Evolutionary conservation across 2,113 vertebrate genomes (phyloP).

Genomic region (Naja naja): DNA sequence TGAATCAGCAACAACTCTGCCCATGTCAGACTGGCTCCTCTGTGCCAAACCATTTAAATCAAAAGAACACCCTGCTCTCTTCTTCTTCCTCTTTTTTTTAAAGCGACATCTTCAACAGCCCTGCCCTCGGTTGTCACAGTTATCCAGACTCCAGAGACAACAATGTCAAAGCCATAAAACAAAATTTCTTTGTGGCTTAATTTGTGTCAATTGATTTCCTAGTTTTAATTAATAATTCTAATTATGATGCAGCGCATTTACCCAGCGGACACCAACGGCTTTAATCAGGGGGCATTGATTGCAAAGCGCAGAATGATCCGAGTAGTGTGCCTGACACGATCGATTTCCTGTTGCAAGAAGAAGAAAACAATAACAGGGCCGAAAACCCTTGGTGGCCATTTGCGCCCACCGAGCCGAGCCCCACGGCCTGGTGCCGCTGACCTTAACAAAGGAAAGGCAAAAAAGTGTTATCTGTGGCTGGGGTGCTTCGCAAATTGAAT

Average conservation of each 20-base stretch:
- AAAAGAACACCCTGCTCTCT: neutral
- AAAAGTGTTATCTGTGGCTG: conserved; percentile 42
- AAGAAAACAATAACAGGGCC: conserved; percentile 66
- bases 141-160: conserved; percentile 60
- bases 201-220: conserved; percentile 98
- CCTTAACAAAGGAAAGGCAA: conserved; percentile 50
- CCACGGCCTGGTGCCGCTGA: conserved; percentile 46
- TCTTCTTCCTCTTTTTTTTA: neutral
- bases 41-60: neutral
- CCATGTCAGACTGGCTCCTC: neutral
- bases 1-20: neutral
- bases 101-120: conserved; percentile 36
- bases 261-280: conserved; percentile 76
- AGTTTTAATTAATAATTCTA: conserved; percentile 99
- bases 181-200: conserved; percentile 78
- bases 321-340: conserved; percentile 79
- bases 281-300: conserved; percentile 82
- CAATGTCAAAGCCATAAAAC: conserved; percentile 83
- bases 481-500: conserved; percentile 39
- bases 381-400: conserved; percentile 47
- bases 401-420: conserved; percentile 46
- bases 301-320: conserved; percentile 74
- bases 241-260: conserved; percentile 95
- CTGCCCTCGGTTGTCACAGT: conserved; percentile 53
- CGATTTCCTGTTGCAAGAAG: conserved; percentile 74